These are phyloP conservation scores for Malurus melanocephalus DNA, from an alignment of 2,113 vertebrate genomes.

Conservation along the genomic window DNA sequence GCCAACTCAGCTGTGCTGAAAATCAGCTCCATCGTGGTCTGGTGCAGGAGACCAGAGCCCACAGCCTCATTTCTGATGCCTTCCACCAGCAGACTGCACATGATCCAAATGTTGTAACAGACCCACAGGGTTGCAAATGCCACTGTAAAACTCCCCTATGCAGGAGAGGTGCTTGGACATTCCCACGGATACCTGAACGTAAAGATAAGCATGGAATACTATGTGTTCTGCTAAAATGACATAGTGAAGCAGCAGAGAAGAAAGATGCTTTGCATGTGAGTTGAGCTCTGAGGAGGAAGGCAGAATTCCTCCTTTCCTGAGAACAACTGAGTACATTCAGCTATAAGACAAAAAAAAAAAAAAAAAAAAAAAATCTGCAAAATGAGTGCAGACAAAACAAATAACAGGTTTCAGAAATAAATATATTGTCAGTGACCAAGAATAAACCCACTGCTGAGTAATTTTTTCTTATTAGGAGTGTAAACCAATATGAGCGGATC, in stretches of 20 bases:
- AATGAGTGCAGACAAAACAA: not conserved
- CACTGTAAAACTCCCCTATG: not conserved
- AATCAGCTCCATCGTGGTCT: not conserved
- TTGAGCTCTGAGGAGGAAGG: not conserved
- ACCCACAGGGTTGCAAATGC: not conserved
- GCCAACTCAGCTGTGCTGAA: not conserved
- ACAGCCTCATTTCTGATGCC: not conserved
- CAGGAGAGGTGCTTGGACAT: not conserved
- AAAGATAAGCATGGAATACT: not conserved
- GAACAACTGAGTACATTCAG: not conserved
- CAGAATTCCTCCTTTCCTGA: not conserved
- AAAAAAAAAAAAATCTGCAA: not conserved
- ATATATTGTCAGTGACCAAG: not conserved
- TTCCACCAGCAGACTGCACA: not conserved
- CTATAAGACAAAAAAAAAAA: not conserved
- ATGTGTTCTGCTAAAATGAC: not conserved
- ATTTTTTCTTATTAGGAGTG: not conserved
- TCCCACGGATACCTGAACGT: not conserved
- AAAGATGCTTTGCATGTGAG: not conserved
- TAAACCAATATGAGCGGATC: not conserved
- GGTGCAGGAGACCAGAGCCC: not conserved
- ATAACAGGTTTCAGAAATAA: not conserved
- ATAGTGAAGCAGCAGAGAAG: not conserved
- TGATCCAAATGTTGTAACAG: too few relatives aligned
- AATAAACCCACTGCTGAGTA: not conserved